Percentiles rank a stretch among this genome's conserved stretches.
phyloP scores from a whole-genome alignment of 2,888 invertebrate genomes.

The Leptothorax acervorum region DNA sequence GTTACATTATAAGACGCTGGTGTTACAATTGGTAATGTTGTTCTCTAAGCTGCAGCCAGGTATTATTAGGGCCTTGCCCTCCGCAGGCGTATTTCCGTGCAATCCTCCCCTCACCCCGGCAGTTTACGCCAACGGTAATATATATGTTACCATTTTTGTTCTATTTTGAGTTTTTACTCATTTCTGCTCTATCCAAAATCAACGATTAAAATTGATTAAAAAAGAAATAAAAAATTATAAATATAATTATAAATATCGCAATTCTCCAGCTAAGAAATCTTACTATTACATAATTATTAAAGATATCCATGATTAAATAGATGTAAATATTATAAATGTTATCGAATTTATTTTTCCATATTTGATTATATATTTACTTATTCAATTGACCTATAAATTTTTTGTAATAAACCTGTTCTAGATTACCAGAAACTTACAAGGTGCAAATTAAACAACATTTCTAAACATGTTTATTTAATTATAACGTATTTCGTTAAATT shows the following conservation, averaged over 20 bases:
- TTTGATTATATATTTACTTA: background rate
- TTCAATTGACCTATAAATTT: background rate
- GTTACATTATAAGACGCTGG: constrained; percentile 83
- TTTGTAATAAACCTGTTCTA: background rate
- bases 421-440: background rate
- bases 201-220: background rate
- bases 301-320: background rate
- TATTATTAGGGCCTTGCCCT: constrained; percentile 86
- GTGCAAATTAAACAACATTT: background rate
- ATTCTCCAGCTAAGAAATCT: background rate
- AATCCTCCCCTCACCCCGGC: constrained; percentile 89
- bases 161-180: background rate
- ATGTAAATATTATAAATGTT: background rate
- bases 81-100: constrained; percentile 88
- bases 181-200: background rate
- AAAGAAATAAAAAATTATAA: background rate
- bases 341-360: background rate
- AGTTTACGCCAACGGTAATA: constrained; percentile 89
- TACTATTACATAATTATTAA: constrained; percentile 2
- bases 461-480: background rate
- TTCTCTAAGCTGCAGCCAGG: constrained; percentile 90
- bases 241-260: background rate
- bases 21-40: constrained; percentile 89
- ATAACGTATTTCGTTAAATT: background rate
- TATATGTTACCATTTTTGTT: background rate